Conservation (phyloP, 1,140 invertebrate genomes). For the Branchinecta lynchi region DNA sequence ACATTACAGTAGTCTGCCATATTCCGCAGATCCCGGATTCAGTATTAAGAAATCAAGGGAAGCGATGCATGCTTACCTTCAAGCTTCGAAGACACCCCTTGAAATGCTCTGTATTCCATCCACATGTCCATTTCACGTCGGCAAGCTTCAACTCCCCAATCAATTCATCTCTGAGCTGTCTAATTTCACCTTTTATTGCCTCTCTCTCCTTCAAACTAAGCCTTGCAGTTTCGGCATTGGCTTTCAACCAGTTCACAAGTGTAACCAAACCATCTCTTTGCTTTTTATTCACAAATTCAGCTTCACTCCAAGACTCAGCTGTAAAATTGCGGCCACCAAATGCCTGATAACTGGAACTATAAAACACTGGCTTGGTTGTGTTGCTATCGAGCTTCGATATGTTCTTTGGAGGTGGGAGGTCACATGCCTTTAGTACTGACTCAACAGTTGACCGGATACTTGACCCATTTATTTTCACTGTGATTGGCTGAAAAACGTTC, state of each 20-base stretch:
- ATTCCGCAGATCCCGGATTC: too few species aligned
- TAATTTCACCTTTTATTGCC: conserved; percentile 48
- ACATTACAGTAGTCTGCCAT: too few species aligned
- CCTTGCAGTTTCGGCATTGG: conserved; percentile 44
- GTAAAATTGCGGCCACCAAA: too few species aligned
- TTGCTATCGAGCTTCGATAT: not conserved
- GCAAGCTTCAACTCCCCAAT: conserved; percentile 39
- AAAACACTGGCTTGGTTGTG: not conserved
- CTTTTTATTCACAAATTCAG: not conserved
- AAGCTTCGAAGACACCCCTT: conserved; percentile 64
- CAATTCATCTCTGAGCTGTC: conserved; percentile 41
- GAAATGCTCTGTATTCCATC: conserved; percentile 74
- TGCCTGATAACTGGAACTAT: not conserved
- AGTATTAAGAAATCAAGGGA: too few species aligned
- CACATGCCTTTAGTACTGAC: conserved; percentile 58
- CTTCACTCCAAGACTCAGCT: conserved; percentile 1
- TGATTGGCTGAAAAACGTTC: conserved; percentile 2
- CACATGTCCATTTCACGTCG: conserved; percentile 56
- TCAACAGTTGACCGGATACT: conserved; percentile 56
- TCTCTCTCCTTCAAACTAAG: conserved; percentile 41
- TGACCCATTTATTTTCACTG: not conserved
- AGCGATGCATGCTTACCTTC: conserved; percentile 31
- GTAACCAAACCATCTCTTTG: not conserved
- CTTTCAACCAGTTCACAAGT: conserved; percentile 44
- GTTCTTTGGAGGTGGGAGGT: conserved; percentile 49